Conservation (phyloP, 2,888 invertebrate species). For the Dichetophora obliterata region DNA sequence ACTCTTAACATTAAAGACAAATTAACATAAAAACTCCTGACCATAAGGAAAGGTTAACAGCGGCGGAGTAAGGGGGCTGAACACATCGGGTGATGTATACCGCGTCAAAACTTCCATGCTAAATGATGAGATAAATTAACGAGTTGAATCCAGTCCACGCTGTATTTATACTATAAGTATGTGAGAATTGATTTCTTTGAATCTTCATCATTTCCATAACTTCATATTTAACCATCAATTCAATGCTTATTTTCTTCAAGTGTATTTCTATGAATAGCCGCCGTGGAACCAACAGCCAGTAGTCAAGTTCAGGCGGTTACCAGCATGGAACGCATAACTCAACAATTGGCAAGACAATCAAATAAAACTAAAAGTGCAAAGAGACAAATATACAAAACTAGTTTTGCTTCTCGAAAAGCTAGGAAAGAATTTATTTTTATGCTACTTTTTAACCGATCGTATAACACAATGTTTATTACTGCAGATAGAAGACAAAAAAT, state of each 20-base stretch:
- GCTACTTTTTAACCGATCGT: neutral
- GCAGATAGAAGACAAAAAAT: neutral
- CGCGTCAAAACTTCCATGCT: too few relatives aligned
- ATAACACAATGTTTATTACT: neutral
- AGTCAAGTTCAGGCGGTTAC: slow-evolving; percentile 35
- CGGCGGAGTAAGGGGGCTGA: too few relatives aligned
- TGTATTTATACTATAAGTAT: too few relatives aligned
- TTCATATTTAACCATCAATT: too few relatives aligned
- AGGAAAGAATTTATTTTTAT: neutral
- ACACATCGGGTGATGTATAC: too few relatives aligned
- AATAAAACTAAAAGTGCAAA: slow-evolving; percentile 4
- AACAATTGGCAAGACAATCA: slow-evolving; percentile 8
- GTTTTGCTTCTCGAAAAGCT: slow-evolving; percentile 13
- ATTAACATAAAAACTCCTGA: too few relatives aligned
- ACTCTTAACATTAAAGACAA: too few relatives aligned
- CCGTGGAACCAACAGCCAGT: neutral
- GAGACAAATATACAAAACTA: slow-evolving; percentile 31
- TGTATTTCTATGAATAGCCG: neutral
- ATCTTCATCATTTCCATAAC: too few relatives aligned
- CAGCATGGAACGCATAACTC: slow-evolving; percentile 30
- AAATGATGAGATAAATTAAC: too few relatives aligned
- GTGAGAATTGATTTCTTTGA: too few relatives aligned
- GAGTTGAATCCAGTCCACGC: too few relatives aligned
- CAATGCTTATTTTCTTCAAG: neutral
- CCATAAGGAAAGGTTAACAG: too few relatives aligned